Base-by-base conservation (phyloP, 2,888 invertebrate species). In the Oeneis ivallda region DNA sequence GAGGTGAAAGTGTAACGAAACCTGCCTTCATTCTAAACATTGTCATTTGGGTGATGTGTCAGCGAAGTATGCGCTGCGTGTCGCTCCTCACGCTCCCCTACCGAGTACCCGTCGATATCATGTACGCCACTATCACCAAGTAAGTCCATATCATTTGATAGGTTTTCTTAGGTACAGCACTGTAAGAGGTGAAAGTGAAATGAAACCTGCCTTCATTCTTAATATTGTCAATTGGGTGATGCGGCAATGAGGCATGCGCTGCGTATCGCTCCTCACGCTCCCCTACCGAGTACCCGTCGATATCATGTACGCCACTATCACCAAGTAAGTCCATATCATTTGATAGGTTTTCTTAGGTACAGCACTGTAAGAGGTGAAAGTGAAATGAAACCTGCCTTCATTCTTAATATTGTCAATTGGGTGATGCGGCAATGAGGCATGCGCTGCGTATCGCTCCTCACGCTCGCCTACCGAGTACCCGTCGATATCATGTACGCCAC, bases 141-240 rank as follows among this genome's bases (percentile, higher is more conserved):
- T 41, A 41, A 41, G 41, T 41, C 6, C n/a, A 41, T 41, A 41
- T 41, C 9, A 2, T 41, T 10, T 11, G 9, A 11, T 4, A 41
- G 9, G 41, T 41, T 41, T 41, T 41, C 41, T 41, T 41, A 41
- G 41, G 41, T 41, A 9, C 11, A 41, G 41, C 11, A 41, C n/a
- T n/a, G n/a, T n/a, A n/a, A 37, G 9, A 9, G 37, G 1, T 37
- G 37, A 8, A 37, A 37, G 37, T 37, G 37, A 37, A 37, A 37
- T 1, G 37, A 9, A 37, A 8, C 37, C 4, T 7, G 7, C 37
- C 7, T 37, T 37, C 37, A 37, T n/a, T n/a, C n/a, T n/a, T n/a
- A n/a, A n/a, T n/a, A 86, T 98, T 34, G 93, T 97, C 64, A 98
- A 97, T 86, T 98, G 98, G 97, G 89, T 98, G 71, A 97, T 98